Conservation (phyloP, 2,113 vertebrate species). For the Emydura subglobosa region DNA sequence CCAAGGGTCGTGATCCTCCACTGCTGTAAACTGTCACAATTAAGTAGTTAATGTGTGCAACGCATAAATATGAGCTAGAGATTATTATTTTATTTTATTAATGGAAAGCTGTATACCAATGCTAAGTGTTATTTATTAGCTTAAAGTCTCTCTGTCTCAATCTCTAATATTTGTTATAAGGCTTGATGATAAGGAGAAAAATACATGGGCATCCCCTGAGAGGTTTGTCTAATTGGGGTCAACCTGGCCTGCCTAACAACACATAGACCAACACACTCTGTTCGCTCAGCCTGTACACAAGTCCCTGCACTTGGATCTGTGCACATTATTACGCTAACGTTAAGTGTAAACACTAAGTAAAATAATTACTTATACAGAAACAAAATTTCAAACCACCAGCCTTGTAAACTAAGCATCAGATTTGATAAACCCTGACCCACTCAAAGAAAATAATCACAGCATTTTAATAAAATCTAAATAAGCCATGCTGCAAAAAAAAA, state of each 20-base stretch:
- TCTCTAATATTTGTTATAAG: neutral
- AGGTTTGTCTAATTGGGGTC: neutral
- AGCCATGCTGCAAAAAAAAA: neutral
- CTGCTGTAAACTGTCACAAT: slow-evolving; percentile 8
- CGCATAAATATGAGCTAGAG: too few species aligned
- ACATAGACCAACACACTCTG: neutral
- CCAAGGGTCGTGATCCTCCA: slow-evolving; percentile 24
- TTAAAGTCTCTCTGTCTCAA: neutral
- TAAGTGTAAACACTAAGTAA: slow-evolving; percentile 51
- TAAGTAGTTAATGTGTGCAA: neutral
- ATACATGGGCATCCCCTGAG: neutral
- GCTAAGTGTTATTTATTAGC: neutral
- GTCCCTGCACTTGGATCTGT: neutral
- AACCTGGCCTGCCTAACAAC: neutral
- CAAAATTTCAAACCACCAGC: neutral
- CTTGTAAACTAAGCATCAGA: neutral
- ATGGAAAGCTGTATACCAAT: neutral
- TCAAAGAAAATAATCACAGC: neutral
- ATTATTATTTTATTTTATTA: too few species aligned
- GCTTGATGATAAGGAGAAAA: slow-evolving; percentile 12
- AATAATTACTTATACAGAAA: neutral
- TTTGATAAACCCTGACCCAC: neutral
- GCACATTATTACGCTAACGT: slow-evolving; percentile 35
- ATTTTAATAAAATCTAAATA: neutral
- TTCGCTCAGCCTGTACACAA: neutral